Evolutionary conservation across 2,113 vertebrate genomes (phyloP).

Genomic region (Irena cyanogastra): DNA sequence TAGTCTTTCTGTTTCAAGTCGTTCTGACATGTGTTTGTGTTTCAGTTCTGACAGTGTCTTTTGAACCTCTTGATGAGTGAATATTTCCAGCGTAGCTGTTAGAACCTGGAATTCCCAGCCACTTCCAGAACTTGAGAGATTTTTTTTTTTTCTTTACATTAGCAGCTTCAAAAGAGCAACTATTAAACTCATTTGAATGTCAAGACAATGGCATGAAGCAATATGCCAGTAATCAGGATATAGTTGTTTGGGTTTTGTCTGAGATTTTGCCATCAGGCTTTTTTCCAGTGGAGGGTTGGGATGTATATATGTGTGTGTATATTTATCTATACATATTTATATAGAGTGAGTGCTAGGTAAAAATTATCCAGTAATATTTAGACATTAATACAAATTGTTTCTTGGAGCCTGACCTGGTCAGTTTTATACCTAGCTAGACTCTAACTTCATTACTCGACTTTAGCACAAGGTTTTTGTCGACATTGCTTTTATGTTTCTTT

Average conservation of each 20-base stretch:
- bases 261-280: background rate
- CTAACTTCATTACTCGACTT: background rate
- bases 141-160: background rate
- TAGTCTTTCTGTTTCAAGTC: slow-evolving; percentile 41
- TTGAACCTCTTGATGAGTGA: slow-evolving; percentile 49
- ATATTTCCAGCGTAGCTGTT: background rate
- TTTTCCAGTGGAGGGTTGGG: background rate
- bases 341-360: background rate
- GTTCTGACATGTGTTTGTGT: slow-evolving; percentile 6
- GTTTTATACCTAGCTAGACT: background rate
- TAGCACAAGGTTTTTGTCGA: background rate
- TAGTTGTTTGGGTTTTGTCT: background rate
- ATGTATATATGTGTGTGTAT: background rate
- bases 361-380: background rate
- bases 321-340: background rate
- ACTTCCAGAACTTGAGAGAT: background rate
- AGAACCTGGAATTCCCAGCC: slow-evolving; percentile 35
- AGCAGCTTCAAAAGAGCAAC: slow-evolving; percentile 42
- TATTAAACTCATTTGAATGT: background rate
- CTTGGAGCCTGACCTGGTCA: background rate
- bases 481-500: background rate
- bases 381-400: background rate
- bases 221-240: background rate
- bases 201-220: slow-evolving; percentile 7
- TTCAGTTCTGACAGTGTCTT: slow-evolving; percentile 36